phyloP scores from a whole-genome alignment of 1,140 invertebrate species.

The Charaxes varanes region DNA sequence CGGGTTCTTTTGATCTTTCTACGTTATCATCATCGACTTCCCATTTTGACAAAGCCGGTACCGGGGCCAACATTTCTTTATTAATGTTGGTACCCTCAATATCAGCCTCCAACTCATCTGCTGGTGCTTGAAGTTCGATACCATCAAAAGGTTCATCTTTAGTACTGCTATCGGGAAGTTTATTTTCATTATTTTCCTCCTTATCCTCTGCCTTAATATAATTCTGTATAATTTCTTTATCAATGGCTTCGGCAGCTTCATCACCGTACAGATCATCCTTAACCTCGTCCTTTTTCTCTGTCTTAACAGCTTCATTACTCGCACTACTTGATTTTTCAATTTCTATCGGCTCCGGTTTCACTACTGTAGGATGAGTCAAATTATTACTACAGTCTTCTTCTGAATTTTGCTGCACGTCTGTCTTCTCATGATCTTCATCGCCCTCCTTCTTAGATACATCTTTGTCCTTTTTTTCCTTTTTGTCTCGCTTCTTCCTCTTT shows the following conservation, averaged over 20 bases:
- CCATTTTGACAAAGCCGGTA: slow-evolving; percentile 90
- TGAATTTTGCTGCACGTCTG: slow-evolving; percentile 4
- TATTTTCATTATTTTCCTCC: slow-evolving; percentile 21
- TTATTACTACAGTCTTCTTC: slow-evolving; percentile 17
- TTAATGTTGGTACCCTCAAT: slow-evolving; percentile 40
- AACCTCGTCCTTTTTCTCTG: slow-evolving; percentile 27
- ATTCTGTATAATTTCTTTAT: slow-evolving; percentile 68
- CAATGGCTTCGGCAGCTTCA: slow-evolving; percentile 54
- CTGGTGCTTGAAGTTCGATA: slow-evolving; percentile 60
- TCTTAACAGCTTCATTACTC: slow-evolving; percentile 19
- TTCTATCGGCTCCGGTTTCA: slow-evolving; percentile 9
- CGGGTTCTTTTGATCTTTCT: slow-evolving; percentile 57
- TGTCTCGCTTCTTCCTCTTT: slow-evolving; percentile 68
- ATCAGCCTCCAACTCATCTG: slow-evolving; percentile 57
- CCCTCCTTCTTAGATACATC: slow-evolving; percentile 44
- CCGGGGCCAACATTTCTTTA: slow-evolving; percentile 67
- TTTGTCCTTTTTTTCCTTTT: slow-evolving; percentile 68
- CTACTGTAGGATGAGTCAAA: slow-evolving; percentile 1
- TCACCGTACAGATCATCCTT: slow-evolving; percentile 62
- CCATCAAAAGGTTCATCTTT: slow-evolving; percentile 70
- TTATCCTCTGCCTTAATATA: slow-evolving; percentile 56
- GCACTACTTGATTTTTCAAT: slow-evolving; percentile 16
- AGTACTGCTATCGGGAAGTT: slow-evolving; percentile 27
- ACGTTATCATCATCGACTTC: slow-evolving; percentile 84
- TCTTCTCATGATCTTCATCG: slow-evolving; percentile 24